Conservation (phyloP, 1,140 invertebrate genomes). For the Thrips palmi region DNA sequence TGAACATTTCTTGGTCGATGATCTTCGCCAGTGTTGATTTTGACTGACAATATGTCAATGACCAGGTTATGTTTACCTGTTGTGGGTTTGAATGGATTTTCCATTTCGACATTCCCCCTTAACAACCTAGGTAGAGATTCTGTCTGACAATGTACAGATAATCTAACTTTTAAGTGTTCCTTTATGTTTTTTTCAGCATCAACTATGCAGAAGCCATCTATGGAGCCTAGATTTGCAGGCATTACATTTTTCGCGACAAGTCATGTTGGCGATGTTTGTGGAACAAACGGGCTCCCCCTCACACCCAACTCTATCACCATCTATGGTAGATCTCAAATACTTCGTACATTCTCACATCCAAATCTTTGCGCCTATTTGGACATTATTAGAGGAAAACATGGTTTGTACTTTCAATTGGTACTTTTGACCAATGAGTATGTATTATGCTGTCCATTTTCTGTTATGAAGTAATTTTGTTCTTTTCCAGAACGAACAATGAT, state of each 20-base stretch:
- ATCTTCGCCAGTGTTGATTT: too few species aligned
- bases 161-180: too few species aligned
- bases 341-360: slow-evolving; percentile 62
- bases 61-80: too few species aligned
- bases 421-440: neutral
- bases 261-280: slow-evolving; percentile 81
- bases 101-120: too few species aligned
- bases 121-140: too few species aligned
- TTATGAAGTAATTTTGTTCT: slow-evolving; percentile 17
- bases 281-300: slow-evolving; percentile 83
- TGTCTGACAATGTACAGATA: too few species aligned
- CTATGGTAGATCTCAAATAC: slow-evolving; percentile 65
- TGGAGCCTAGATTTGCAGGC: slow-evolving; percentile 47
- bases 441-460: slow-evolving; percentile 13
- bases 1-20: too few species aligned
- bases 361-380: slow-evolving; percentile 80
- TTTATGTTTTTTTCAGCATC: too few species aligned
- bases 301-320: slow-evolving; percentile 94
- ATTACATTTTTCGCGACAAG: slow-evolving; percentile 79
- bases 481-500: slow-evolving; percentile 73
- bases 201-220: too few species aligned
- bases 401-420: slow-evolving; percentile 25
- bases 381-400: slow-evolving; percentile 84
- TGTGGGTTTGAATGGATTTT: too few species aligned
- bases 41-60: too few species aligned